These are phyloP conservation scores for Vesta saturnalis DNA, from an alignment of 2,888 invertebrate species.

Conservation along the genomic window DNA sequence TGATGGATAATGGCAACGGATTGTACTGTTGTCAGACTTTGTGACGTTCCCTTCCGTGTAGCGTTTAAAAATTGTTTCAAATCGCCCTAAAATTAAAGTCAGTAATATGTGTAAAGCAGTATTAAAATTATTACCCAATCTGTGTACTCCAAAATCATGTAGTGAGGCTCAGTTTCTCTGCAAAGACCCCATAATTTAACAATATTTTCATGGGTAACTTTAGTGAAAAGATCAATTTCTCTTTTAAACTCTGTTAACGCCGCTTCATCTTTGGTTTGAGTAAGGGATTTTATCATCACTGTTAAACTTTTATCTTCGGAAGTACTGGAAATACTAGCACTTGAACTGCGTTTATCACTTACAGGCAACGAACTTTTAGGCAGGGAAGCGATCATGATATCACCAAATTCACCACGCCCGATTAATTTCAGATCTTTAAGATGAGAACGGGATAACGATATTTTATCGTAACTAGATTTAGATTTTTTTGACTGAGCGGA, in stretches of 20 bases:
- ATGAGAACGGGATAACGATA: conserved; percentile 77
- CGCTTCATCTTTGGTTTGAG: conserved; percentile 80
- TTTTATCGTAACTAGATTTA: conserved; percentile 76
- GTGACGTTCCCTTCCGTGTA: conserved; percentile 66
- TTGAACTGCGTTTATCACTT: conserved; percentile 52
- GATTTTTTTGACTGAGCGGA: conserved; percentile 65
- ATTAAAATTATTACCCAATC: conserved; percentile 78
- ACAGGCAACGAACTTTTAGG: conserved; percentile 48
- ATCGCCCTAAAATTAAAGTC: conserved; percentile 75
- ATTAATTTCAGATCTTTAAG: conserved; percentile 75
- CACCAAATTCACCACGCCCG: conserved; percentile 92
- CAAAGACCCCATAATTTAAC: conserved; percentile 83
- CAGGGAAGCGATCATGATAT: conserved; percentile 82
- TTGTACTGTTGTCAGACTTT: conserved; percentile 75
- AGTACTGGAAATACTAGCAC: conserved; percentile 41
- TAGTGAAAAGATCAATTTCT: conserved; percentile 87
- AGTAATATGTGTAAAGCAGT: not conserved
- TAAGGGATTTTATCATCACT: conserved; percentile 81
- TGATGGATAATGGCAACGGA: conserved; percentile 76
- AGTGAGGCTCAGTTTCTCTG: conserved; percentile 85
- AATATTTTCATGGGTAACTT: conserved; percentile 84
- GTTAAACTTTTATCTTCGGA: conserved; percentile 62
- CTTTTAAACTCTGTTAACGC: conserved; percentile 86
- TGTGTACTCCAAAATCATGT: conserved; percentile 88
- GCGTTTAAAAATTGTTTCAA: conserved; percentile 88